Evolutionary conservation across 2,888 invertebrate species (phyloP), one percentile per base, ranked within the genome.

Genomic region (Apotomis betuletana): DNA sequence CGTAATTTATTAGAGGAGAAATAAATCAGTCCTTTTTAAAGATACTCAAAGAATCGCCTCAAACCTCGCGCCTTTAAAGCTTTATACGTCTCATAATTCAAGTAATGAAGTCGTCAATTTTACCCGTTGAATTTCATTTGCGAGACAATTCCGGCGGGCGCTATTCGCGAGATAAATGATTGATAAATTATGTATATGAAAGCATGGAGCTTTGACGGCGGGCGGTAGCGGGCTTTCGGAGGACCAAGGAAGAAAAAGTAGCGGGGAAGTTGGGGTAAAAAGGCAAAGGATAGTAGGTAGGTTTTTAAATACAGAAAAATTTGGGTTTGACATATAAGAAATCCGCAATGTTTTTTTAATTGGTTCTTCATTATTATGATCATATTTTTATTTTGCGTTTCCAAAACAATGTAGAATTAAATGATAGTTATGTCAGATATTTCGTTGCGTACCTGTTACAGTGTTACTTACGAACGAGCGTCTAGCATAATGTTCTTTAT

Each of bases 151-250:
- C 67, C 44, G 55, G 44, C 54, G 71, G 68, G 69, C 74, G 68
- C 67, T 74, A 74, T 70, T 71, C 74, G 73, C 74, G 75, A 80
- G 81, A 84, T 84, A 85, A 85, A 85, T 86, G 84, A 85, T 85
- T 86, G 84, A 85, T 88, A 86, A 86, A 86, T 85, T 85, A 87
- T 86, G 85, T 84, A 81, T 82, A 81, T 82, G 79, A 75, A 74
- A 67, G 72, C 60, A 41, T 38, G 60, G 46, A 65, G 59, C 61
- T 41, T 38, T 51, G 13, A 38, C 51, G 15, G 38, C 51, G 58
- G 10, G 65, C 46, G 60, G 10, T 10, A 55, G 70, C 70, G 65
- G 70, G 59, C 12, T 52, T 15, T 64, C 15, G 44, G 44, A 65
- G 36, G 57, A 51, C 38, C n/a, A 13, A 8, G 51, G 36, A 41